phyloP scores from a whole-genome alignment of 2,113 vertebrate species.

The Calypte anna region DNA sequence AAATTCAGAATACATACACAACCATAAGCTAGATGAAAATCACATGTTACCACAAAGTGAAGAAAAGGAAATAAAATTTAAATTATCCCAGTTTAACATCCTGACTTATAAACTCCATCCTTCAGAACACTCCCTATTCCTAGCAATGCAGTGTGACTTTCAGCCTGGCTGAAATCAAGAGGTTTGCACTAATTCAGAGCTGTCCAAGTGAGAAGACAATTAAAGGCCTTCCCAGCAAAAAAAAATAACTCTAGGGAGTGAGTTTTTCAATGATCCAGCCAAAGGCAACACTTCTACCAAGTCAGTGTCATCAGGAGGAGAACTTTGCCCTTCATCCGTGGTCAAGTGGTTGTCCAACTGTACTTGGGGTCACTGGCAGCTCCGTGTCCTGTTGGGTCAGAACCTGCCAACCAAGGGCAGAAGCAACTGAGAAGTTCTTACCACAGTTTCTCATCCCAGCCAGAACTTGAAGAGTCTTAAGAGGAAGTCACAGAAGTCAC shows the following conservation, averaged over 20 bases:
- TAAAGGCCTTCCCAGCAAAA: background rate
- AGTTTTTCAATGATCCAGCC: background rate
- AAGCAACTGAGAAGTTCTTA: background rate
- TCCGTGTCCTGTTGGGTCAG: rapidly evolving
- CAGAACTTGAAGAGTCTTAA: background rate
- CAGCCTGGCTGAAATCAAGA: background rate
- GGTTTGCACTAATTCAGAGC: background rate
- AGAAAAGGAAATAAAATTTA: background rate
- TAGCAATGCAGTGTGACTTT: background rate
- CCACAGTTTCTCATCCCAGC: background rate
- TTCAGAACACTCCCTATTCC: background rate
- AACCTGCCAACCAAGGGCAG: background rate
- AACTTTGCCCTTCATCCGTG: background rate
- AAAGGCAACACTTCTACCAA: background rate
- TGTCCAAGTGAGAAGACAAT: background rate
- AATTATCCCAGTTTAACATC: background rate
- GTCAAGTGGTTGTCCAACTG: background rate
- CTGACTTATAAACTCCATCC: background rate
- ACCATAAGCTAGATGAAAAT: background rate
- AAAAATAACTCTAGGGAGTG: background rate
- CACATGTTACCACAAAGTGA: background rate
- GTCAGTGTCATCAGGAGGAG: background rate
- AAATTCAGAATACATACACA: background rate
- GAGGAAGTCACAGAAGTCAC: background rate
- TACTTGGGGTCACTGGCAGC: rapidly evolving